Evolutionary conservation across 1,140 invertebrate genomes (phyloP).

Genomic region (Phortica variegata): DNA sequence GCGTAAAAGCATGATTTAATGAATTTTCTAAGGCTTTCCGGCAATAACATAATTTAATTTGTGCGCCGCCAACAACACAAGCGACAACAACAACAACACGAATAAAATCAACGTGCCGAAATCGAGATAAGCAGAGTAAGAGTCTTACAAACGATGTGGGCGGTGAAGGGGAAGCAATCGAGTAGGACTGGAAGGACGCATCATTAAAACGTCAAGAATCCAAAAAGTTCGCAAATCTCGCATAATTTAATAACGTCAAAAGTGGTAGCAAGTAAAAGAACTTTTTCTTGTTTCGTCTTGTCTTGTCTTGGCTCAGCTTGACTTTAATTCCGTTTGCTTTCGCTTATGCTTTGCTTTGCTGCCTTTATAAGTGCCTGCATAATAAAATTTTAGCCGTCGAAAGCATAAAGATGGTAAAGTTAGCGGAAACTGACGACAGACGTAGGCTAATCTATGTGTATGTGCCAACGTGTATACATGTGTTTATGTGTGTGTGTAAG

Average conservation of each 20-base stretch:
- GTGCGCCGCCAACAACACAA: constrained; percentile 13
- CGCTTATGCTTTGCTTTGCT: too few relatives aligned
- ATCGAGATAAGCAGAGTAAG: too few relatives aligned
- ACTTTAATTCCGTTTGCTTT: too few relatives aligned
- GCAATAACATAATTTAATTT: constrained; percentile 54
- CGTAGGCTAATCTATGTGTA: constrained; percentile 37
- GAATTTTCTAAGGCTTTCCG: constrained; percentile 36
- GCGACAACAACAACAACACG: neutral
- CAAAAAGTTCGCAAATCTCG: constrained; percentile 41
- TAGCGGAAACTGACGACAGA: too few relatives aligned
- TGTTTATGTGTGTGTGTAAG: too few relatives aligned
- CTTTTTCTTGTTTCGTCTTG: too few relatives aligned
- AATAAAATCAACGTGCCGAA: too few relatives aligned
- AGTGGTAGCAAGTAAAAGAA: constrained; percentile 18
- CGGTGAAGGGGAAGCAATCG: too few relatives aligned
- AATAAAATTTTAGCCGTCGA: constrained; percentile 38
- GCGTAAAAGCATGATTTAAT: constrained; percentile 42
- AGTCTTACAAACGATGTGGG: too few relatives aligned
- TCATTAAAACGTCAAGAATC: constrained; percentile 49
- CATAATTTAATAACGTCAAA: constrained; percentile 50
- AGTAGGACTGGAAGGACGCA: constrained; percentile 22
- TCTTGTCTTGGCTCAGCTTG: constrained; percentile 2
- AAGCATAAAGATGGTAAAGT: too few relatives aligned
- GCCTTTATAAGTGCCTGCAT: constrained; percentile 23
- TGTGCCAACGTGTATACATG: constrained; percentile 25